Percentiles rank a stretch among this genome's conserved stretches.
phyloP scores from a whole-genome alignment of 2,113 vertebrate species.

The Malaclemys terrapin region DNA sequence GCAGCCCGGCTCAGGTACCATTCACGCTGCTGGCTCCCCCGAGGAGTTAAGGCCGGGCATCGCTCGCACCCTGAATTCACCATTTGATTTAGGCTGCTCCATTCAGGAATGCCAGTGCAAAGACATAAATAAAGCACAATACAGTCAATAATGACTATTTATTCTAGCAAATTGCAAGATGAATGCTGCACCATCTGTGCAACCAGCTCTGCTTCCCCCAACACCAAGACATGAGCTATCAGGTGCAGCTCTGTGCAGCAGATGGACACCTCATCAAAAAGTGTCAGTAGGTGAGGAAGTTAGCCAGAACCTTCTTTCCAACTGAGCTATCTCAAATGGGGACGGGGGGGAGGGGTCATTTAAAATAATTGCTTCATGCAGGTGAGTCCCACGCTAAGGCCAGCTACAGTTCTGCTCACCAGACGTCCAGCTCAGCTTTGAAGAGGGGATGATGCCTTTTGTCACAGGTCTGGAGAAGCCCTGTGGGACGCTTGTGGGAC shows the following conservation, averaged over 20 bases:
- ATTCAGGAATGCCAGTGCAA: not conserved
- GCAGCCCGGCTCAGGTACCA: too few species aligned
- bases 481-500: too few species aligned
- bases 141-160: conserved; percentile 51
- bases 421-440: too few species aligned
- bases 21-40: not conserved
- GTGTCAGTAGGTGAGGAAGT: not conserved
- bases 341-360: too few species aligned
- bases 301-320: too few species aligned
- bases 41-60: too few species aligned
- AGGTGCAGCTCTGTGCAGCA: not conserved
- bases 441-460: too few species aligned
- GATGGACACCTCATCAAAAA: not conserved
- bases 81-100: too few species aligned
- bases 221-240: not conserved
- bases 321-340: too few species aligned
- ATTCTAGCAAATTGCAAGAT: conserved; percentile 54
- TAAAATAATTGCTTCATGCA: not conserved
- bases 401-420: too few species aligned
- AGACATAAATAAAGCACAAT: not conserved
- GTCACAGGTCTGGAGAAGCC: too few species aligned
- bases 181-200: conserved; percentile 49
- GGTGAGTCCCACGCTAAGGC: not conserved
- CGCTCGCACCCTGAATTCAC: not conserved
- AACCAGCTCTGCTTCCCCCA: not conserved